These are phyloP conservation scores for Lamproptera curius DNA, from an alignment of 2,888 invertebrate species.

Conservation along the genomic window DNA sequence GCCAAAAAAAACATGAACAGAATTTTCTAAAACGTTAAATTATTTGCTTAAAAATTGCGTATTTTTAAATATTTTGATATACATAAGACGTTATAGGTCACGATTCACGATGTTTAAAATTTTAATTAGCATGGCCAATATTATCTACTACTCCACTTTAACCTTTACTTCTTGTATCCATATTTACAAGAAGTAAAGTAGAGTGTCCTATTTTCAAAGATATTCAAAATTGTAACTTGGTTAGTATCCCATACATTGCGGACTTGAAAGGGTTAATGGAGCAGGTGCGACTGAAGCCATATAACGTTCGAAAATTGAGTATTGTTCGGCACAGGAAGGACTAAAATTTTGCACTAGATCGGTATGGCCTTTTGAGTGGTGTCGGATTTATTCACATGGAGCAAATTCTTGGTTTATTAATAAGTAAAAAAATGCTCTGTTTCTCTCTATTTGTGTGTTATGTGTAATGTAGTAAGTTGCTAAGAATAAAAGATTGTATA, in stretches of 20 bases:
- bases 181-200: neutral
- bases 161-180: neutral
- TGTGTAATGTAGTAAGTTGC: too few relatives aligned
- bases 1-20: too few relatives aligned
- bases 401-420: too few relatives aligned
- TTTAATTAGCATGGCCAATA: neutral
- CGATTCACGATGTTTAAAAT: neutral
- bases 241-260: conserved; percentile 21
- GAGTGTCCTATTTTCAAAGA: neutral
- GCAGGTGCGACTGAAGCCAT: conserved; percentile 16
- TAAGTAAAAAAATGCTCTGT: too few relatives aligned
- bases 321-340: conserved; percentile 5
- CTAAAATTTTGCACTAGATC: neutral
- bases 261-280: conserved; percentile 19
- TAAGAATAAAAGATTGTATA: too few relatives aligned
- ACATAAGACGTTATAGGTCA: too few relatives aligned
- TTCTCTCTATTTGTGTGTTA: too few relatives aligned
- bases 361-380: neutral
- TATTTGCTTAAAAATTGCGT: too few relatives aligned
- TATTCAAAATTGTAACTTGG: conserved; percentile 5
- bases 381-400: too few relatives aligned
- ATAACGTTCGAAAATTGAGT: conserved; percentile 13
- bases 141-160: neutral
- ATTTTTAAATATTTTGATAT: too few relatives aligned
- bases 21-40: too few relatives aligned